Evolutionary conservation across 2,888 invertebrate species (phyloP), one percentile per base, ranked within the genome.

Genomic region (Cybosia mesomella): DNA sequence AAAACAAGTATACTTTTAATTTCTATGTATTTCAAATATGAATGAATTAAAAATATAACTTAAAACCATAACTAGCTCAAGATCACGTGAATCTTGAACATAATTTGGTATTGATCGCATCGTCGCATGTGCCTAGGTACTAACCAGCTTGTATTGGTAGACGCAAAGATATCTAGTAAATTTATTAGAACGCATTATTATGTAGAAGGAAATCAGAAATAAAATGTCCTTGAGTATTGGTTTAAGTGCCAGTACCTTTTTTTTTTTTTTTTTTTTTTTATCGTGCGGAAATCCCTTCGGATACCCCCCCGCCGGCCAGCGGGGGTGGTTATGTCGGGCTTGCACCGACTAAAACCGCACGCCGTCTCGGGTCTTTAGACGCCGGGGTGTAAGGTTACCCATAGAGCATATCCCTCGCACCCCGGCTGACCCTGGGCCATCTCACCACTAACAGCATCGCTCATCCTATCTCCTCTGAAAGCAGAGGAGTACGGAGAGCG

Each of bases 41-140:
- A 39, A 39, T 15, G 39, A 39, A 39, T 15, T 15, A 39, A 54
- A 22, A 54, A 54, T 21, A 53, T 11, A 54, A 54, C 54, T 5
- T 24, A 24, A 55, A 18, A 7, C 49, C 49, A 9, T n/a, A 49
- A 24, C 15, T 28, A 24, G 22, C 24, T 55, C 32, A n/a, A 43
- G 28, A 39, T 49, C 28, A 58, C 8, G 21, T 7, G 43, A 58
- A 64, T 43, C 15, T 64, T 7, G 39, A 28, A 63, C 55, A 22
- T 22, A 36, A 34, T 24, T 11, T 21, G n/a, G 58, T 49, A 49
- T 66, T 22, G 59, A 66, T 66, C 53, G 58, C 53, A 15, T 22
- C 11, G 32, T 75, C 60, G 72, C 76, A 73, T 70, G 73, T 58
- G 10, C 15, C 13, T 32, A 15, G 24, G 18, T 61, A 34, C 57